phyloP scores from a whole-genome alignment of 2,888 invertebrate species.

The Drosophila meridionalis region DNA sequence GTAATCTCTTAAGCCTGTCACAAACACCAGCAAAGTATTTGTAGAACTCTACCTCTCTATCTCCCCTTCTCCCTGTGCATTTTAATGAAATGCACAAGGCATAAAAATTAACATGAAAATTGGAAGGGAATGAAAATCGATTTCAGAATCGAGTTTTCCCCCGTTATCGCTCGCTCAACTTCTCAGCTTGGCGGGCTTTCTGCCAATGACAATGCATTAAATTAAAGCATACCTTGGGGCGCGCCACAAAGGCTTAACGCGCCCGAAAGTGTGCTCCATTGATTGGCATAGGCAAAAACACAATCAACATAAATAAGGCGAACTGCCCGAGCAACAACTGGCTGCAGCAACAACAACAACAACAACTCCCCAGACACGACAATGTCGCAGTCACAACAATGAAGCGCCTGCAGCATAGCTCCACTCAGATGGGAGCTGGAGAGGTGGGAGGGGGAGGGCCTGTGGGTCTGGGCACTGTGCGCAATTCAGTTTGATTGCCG shows the following conservation, averaged over 20 bases:
- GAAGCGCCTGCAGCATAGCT: slow-evolving; percentile 55
- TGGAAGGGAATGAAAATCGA: slow-evolving; percentile 24
- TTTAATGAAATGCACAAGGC: slow-evolving; percentile 3
- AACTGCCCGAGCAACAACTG: slow-evolving; percentile 38
- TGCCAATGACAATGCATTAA: slow-evolving; percentile 58
- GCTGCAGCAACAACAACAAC: slow-evolving; percentile 33
- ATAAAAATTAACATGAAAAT: slow-evolving; percentile 18
- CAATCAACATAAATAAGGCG: slow-evolving; percentile 77
- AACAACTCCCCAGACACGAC: slow-evolving; percentile 54
- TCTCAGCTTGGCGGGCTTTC: slow-evolving; percentile 1
- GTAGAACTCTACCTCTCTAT: not conserved
- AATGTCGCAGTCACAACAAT: slow-evolving; percentile 69
- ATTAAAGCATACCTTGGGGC: slow-evolving; percentile 70
- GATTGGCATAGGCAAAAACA: slow-evolving; percentile 79
- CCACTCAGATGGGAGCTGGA: not conserved
- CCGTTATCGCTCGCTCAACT: not conserved
- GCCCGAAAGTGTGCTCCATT: slow-evolving; percentile 64
- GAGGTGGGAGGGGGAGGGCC: too few species aligned
- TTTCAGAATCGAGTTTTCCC: slow-evolving; percentile 1
- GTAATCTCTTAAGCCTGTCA: not conserved
- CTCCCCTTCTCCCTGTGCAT: not conserved
- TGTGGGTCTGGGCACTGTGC: slow-evolving; percentile 27
- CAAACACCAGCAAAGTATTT: not conserved
- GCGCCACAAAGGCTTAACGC: slow-evolving; percentile 59
- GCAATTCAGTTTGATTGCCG: slow-evolving; percentile 82